Evolutionary conservation across 2,888 invertebrate species (phyloP), one percentile per base, ranked within the genome.

Genomic region (Deilephila elpenor): DNA sequence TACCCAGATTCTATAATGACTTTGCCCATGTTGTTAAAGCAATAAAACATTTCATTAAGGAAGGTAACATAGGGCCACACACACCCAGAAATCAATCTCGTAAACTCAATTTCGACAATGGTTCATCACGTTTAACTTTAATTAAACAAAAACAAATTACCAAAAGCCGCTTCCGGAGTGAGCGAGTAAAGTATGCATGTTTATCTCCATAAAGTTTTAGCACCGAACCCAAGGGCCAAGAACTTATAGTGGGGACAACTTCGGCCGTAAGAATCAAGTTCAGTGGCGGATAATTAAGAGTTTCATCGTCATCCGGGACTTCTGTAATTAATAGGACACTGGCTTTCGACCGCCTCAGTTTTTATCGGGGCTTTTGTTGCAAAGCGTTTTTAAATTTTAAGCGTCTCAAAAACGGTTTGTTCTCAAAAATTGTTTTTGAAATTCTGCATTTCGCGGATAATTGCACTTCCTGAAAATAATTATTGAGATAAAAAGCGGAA

Each of bases 271-370:
- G 71, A 60, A 75, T 62, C 77, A 73, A 79, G 75, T 77, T 79
- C 72, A 74, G 44, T 74, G 34, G 75, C 76, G 79, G 79, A 79
- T 81, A 83, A 83, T 84, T 81, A 81, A 77, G 74, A 73, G 71
- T 72, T 72, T 67, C 73, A 53, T 77, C 67, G 74, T 79, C 71
- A 76, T 79, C 75, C 75, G 70, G 73, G 59, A 25, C 34, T 76
- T 44, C 14, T 61, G 60, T 71, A 75, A 76, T 80, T 25, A 67
- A 51, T 67, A 67, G 25, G 51, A 17, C 51, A 0, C 29, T 0
- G 44, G n/a, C 44, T 64, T 51, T 51, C 20, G 25, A 20, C 20
- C 11, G 37, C 37, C 44, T 44, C 14, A 37, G 20, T 44, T 44
- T 44, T 44, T 11, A 44, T 44, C 44, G 14, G 0, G 44, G 44